Base-by-base conservation (phyloP, 2,888 invertebrate species). In the Hecatera dysodea region DNA sequence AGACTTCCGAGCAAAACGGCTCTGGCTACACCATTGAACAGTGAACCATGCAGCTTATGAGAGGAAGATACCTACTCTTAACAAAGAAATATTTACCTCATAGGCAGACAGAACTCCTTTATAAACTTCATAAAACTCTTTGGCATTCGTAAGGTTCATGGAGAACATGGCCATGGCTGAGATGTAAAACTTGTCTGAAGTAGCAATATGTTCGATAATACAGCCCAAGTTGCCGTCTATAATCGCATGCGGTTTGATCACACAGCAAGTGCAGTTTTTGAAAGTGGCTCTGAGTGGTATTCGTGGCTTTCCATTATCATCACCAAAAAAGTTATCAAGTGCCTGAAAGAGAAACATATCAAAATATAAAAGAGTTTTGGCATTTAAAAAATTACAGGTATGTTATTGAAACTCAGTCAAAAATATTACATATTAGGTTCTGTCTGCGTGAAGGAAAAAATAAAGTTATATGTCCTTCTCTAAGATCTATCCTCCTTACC, bases 111-210 rank as follows among this genome's bases (percentile, higher is more conserved):
- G 92, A 64, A 98, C 98, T 1, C 98, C 98, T 90, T 98, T 98
- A 91, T 99, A 99, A 27, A 99, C 97, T 96, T 99, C 99, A 86
- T 97, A 97, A 95, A 99, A 99, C 91, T 99, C 99, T 91, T 98
- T 97, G 27, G 98, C 98, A 90, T 98, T 98, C 0, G 97, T 95
- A 56, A 97, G 96, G 83, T 97, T 98, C 86, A 99, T 94, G 67
- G 97, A 95, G 88, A 98, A 97, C 97, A 98, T 97, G 88, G 98
- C 97, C 87, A 99, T 96, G 0, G 98, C 98, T 0, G 97, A 97
- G 71, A 99, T 97, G 74, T 96, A 96, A 88, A 98, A 99, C 24
- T 97, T 97, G 61, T 97, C 96, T 15, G 92, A 91, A 22, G 97
- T 97, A 53, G 97, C 96, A 72, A 99, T 98, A 69, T 97, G 97